Evolutionary conservation across 2,797 vertebrate species (phyloP).

Genomic region (Urosaurus nigricauda): DNA sequence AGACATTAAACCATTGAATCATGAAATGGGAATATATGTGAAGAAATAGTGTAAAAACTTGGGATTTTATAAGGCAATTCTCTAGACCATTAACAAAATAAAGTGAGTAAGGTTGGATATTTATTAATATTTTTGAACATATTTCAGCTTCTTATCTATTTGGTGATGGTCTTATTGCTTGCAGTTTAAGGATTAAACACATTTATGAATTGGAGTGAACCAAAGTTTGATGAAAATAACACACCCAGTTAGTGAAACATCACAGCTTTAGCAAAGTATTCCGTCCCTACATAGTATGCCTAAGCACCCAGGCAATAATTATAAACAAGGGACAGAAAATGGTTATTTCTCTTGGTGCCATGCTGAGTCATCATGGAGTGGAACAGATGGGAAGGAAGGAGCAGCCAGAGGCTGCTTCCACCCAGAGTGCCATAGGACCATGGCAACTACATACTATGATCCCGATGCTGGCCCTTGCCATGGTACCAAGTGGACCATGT

Average conservation of each 20-base stretch:
- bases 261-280: background rate
- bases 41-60: conserved; percentile 28
- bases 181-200: background rate
- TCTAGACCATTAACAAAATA: background rate
- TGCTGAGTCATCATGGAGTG: background rate
- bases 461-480: too few species aligned
- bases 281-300: background rate
- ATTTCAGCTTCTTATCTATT: background rate
- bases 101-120: background rate
- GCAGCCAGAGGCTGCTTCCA: too few species aligned
- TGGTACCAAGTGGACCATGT: too few species aligned
- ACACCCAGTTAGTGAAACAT: background rate
- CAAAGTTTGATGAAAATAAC: background rate
- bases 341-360: background rate
- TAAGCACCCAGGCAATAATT: background rate
- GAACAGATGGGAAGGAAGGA: too few species aligned
- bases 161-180: background rate
- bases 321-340: background rate
- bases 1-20: conserved; percentile 42
- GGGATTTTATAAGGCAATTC: background rate
- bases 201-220: background rate
- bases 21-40: conserved; percentile 1
- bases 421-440: too few species aligned
- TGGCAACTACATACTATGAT: too few species aligned
- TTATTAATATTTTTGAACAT: conserved; percentile 22